A percentile compares a stretch with the other conserved stretches of the same genome.
Evolutionary conservation across 2,797 vertebrate genomes (phyloP).

Genomic region (Tympanoctomys barrerae): DNA sequence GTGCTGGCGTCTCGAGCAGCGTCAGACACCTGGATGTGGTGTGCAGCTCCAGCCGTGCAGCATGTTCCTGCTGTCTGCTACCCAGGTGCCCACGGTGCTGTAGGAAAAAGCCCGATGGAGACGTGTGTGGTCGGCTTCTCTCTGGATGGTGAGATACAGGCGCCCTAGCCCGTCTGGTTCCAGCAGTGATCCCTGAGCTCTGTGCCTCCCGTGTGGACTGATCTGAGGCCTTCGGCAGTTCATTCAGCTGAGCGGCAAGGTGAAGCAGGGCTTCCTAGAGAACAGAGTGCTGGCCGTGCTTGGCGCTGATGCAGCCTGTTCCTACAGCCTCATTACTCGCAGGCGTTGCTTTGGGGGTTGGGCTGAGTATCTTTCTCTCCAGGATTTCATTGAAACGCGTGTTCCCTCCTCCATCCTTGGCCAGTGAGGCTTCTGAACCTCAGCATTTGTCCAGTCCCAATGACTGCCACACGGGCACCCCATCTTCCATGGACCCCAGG

Average conservation of each 20-base stretch:
- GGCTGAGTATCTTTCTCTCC: not conserved
- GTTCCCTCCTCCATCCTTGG: not conserved
- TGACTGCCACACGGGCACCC: not conserved
- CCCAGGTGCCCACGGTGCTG: not conserved
- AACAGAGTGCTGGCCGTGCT: slow-evolving; percentile 94
- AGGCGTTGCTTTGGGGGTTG: not conserved
- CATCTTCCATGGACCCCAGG: not conserved
- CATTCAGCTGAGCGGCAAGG: slow-evolving; percentile 94
- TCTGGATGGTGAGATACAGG: slow-evolving; percentile 97
- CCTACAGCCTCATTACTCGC: slow-evolving; percentile 92
- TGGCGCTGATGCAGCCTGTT: slow-evolving; percentile 98
- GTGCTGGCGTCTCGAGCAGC: not conserved
- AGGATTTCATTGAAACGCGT: not conserved
- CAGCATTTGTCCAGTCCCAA: not conserved
- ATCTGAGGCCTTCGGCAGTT: slow-evolving; percentile 96
- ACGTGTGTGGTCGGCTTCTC: slow-evolving; percentile 95
- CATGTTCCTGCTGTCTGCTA: not conserved
- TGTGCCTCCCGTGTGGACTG: slow-evolving; percentile 92
- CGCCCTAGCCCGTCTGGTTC: slow-evolving; percentile 96
- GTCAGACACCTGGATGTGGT: not conserved
- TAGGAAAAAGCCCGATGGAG: slow-evolving; percentile 56
- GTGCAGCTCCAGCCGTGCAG: not conserved
- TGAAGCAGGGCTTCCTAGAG: slow-evolving; percentile 94
- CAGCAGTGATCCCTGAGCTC: slow-evolving; percentile 96
- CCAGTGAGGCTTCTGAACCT: not conserved